A percentile compares a stretch with the other conserved stretches of the same genome.
phyloP scores from a whole-genome alignment of 64 coral and sea anemone species.

The Porites lutea region DNA sequence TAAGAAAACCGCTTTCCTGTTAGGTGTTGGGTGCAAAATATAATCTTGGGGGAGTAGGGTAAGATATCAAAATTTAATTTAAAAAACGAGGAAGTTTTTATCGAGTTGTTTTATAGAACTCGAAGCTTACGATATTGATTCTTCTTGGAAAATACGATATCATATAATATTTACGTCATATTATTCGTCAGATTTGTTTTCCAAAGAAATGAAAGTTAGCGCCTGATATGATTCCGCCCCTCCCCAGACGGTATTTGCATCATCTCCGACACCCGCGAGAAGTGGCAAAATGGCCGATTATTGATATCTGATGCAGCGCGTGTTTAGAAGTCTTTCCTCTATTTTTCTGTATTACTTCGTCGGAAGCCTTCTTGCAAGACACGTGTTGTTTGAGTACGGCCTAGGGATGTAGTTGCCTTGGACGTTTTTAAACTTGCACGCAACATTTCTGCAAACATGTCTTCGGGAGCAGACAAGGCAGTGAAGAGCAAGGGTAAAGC shows the following conservation, averaged over 20 bases:
- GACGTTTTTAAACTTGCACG: background rate
- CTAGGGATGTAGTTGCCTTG: background rate
- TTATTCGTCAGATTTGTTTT: background rate
- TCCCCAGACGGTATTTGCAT: constrained; percentile 9
- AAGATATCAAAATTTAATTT: too few relatives aligned
- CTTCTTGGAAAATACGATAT: background rate
- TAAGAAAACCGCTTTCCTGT: constrained; percentile 16
- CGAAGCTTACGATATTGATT: background rate
- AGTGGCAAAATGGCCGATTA: constrained; percentile 32
- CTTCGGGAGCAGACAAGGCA: constrained; percentile 29
- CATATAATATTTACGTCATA: background rate
- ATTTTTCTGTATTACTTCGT: background rate
- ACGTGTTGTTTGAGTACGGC: background rate
- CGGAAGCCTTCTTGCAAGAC: background rate
- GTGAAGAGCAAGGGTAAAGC: constrained; percentile 40
- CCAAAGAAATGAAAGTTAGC: background rate
- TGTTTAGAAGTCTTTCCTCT: background rate
- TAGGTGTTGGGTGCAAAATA: background rate
- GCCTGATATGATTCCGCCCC: background rate
- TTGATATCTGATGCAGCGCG: background rate
- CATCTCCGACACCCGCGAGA: too few relatives aligned
- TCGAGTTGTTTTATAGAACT: background rate
- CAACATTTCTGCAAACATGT: constrained; percentile 24
- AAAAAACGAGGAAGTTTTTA: too few relatives aligned
- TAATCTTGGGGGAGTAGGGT: constrained; percentile 21